Base-by-base conservation (phyloP, 2,888 invertebrate genomes). In the Cantharis nigra region DNA sequence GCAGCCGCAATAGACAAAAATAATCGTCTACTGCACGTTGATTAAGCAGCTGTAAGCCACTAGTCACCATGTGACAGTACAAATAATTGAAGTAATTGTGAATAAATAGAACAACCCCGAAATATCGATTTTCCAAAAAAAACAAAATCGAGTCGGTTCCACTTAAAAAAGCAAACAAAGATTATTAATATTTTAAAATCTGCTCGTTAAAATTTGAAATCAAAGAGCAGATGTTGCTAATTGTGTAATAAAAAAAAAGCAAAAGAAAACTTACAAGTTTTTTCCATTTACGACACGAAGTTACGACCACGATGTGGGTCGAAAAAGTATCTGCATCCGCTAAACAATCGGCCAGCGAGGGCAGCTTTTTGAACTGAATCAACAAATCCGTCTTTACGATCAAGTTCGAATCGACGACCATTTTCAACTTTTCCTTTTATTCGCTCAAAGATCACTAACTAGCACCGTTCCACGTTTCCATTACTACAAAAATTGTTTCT, bases 331-430 rank as follows among this genome's bases (percentile, higher is more conserved):
- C 86, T 49, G 75, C 73, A 74, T 84, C 83, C 62, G 82, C 80
- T 30, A 87, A 81, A 79, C 88, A 88, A 82, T 88, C 88, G 26
- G 85, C 84, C 28, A 88, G 81, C 69, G 88, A 88, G 1, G 87
- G 87, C 74, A 81, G 77, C 69, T 80, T 81, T 30, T 77, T 71
- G n/a, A 80, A 77, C 18, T 78, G 78, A 14, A 73, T 78, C 62
- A 84, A 75, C 23, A 81, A 78, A 70, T 82, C 79, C 74, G 80
- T 80, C 67, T 80, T 80, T n/a, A 73, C 76, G 9, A 70, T 67
- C 4, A 72, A 63, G 62, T 73, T 76, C 18, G 71, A 71, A 26
- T 75, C 77, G 62, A 76, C 64, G 26, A 78, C 79, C 79, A 77
- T 79, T 63, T 79, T 79, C 71, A 63, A 69, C 62, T 26, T 77